These are phyloP conservation scores for Myiagra hebetior DNA, from an alignment of 2,113 vertebrate genomes.

Conservation along the genomic window DNA sequence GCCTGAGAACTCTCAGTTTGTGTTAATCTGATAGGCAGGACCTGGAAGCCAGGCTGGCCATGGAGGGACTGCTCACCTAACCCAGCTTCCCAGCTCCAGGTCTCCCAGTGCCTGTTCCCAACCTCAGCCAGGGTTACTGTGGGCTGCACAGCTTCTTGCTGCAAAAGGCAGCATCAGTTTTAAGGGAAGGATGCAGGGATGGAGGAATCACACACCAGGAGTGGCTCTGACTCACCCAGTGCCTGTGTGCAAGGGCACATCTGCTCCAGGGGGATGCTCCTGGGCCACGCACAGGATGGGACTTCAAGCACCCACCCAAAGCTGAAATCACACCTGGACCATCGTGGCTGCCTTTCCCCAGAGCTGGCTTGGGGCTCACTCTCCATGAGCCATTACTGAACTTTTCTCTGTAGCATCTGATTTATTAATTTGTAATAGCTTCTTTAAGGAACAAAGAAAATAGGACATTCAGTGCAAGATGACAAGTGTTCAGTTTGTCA, in stretches of 20 bases:
- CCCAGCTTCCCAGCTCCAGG: rapidly evolving
- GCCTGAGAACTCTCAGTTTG: neutral
- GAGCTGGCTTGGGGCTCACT: neutral
- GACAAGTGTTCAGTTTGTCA: neutral
- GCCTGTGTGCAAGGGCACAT: neutral
- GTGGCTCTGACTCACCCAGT: rapidly evolving
- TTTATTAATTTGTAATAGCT: neutral
- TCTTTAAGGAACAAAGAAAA: neutral
- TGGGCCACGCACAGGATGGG: rapidly evolving
- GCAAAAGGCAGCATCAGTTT: rapidly evolving
- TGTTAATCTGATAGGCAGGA: neutral
- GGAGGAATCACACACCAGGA: rapidly evolving
- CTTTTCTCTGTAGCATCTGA: neutral
- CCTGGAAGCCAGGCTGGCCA: neutral
- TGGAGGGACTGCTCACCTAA: neutral
- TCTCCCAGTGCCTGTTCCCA: rapidly evolving
- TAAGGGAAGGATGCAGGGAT: neutral
- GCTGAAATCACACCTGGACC: neutral
- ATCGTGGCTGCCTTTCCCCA: neutral
- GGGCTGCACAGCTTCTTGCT: neutral
- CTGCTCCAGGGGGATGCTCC: rapidly evolving
- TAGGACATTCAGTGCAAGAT: neutral
- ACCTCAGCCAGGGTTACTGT: rapidly evolving
- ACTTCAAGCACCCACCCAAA: neutral
- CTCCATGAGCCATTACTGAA: neutral